Conservation (phyloP, 92 coral and sea anemone species). For the Epizoanthus scotinus region DNA sequence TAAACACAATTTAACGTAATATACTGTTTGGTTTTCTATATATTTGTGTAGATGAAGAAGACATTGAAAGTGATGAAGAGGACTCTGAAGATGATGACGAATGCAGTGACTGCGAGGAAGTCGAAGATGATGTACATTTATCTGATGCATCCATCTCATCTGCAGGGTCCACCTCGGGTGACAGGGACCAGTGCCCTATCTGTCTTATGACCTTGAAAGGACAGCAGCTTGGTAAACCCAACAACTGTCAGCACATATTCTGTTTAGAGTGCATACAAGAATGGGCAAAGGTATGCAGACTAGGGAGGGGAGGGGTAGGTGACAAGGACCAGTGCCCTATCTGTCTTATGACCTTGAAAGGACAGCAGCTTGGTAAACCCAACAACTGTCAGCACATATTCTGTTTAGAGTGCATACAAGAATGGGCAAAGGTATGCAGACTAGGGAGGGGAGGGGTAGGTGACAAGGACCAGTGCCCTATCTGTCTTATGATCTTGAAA, state of each 20-base stretch:
- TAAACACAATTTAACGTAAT: too few relatives aligned
- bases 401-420: conserved; percentile 88
- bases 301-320: not conserved
- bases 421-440: conserved; percentile 93
- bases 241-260: conserved; percentile 86
- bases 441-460: not conserved
- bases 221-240: conserved; percentile 89
- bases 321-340: conserved; percentile 83
- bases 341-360: conserved; percentile 90
- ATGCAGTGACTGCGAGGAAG: conserved; percentile 5
- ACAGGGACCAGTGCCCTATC: conserved; percentile 83
- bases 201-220: conserved; percentile 91
- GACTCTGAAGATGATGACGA: conserved; percentile 46
- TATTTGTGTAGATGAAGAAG: conserved; percentile 27
- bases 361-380: conserved; percentile 89
- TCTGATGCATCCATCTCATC: conserved; percentile 43
- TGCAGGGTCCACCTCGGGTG: conserved; percentile 37
- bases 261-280: conserved; percentile 90
- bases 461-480: conserved; percentile 79
- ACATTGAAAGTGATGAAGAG: conserved; percentile 42
- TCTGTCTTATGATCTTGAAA: conserved; percentile 89
- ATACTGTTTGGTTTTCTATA: not conserved
- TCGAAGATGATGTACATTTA: conserved; percentile 46
- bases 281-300: conserved; percentile 90
- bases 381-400: conserved; percentile 86